A percentile compares a stretch with the other conserved stretches of the same genome.
Evolutionary conservation across 2,888 invertebrate species (phyloP).

Genomic region (Andrena hattorfiana): DNA sequence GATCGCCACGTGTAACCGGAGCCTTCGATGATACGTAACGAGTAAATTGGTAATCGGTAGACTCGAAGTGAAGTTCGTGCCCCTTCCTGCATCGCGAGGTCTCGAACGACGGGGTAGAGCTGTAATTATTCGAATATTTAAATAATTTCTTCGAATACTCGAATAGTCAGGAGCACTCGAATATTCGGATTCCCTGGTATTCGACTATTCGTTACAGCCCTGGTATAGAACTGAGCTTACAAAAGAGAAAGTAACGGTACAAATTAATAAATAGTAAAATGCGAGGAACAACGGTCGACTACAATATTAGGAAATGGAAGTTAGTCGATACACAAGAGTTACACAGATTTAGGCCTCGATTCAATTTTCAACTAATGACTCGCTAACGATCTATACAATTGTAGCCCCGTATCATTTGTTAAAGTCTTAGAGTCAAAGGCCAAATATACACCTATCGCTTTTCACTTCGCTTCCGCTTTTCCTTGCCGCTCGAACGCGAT

Average conservation of each 20-base stretch:
- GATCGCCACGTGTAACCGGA: slow-evolving; percentile 26
- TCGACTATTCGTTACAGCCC: too few relatives aligned
- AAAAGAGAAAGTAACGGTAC: slow-evolving; percentile 21
- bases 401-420: slow-evolving; percentile 8
- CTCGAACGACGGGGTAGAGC: slow-evolving; percentile 10
- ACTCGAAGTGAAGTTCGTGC: slow-evolving; percentile 65
- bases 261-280: slow-evolving; percentile 57
- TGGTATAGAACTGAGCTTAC: slow-evolving; percentile 11
- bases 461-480: slow-evolving; percentile 31
- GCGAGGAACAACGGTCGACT: slow-evolving; percentile 55
- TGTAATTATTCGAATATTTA: too few relatives aligned
- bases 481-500: slow-evolving; percentile 29
- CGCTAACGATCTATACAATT: slow-evolving; percentile 13
- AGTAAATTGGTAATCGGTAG: slow-evolving; percentile 25
- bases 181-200: too few relatives aligned
- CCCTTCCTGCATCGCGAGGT: slow-evolving; percentile 45
- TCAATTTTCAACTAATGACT: slow-evolving; percentile 25
- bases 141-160: too few relatives aligned
- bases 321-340: slow-evolving; percentile 21
- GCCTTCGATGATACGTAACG: slow-evolving; percentile 31
- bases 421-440: slow-evolving; percentile 40
- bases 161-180: too few relatives aligned
- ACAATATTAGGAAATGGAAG: slow-evolving; percentile 33
- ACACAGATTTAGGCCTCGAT: slow-evolving; percentile 41
- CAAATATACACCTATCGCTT: slow-evolving; percentile 37